These are phyloP conservation scores for Argentina silus DNA, from an alignment of 2,797 vertebrate species.

Conservation along the genomic window DNA sequence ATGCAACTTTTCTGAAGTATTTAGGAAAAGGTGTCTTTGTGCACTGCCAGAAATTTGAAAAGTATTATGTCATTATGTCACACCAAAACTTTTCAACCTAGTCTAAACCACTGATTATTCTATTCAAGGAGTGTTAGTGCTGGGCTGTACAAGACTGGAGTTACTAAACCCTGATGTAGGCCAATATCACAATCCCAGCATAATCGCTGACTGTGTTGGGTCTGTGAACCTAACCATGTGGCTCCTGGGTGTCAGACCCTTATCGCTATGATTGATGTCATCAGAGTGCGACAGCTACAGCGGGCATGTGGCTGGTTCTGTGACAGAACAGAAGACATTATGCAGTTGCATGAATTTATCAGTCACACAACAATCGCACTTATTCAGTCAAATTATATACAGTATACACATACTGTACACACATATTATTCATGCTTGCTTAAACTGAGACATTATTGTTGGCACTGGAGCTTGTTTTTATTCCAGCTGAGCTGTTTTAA, in stretches of 20 bases:
- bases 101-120: background rate
- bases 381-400: conserved; percentile 12
- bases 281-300: conserved; percentile 33
- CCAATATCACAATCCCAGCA: background rate
- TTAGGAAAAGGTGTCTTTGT: no score
- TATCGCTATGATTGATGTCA: conserved; percentile 60
- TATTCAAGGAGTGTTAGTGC: background rate
- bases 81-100: background rate
- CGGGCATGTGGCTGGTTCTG: conserved; percentile 47
- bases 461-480: conserved; percentile 40
- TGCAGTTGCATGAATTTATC: conserved; percentile 33
- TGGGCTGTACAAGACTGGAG: background rate
- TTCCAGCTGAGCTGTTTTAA: conserved; percentile 47
- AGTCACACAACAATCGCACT: conserved; percentile 22
- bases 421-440: conserved; percentile 27
- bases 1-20: no score
- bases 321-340: conserved; percentile 32
- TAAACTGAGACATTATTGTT: conserved; percentile 44
- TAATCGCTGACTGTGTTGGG: conserved; percentile 30
- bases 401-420: conserved; percentile 31
- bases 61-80: no score
- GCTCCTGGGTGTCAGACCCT: conserved; percentile 34
- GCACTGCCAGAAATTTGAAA: no score
- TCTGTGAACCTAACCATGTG: conserved; percentile 36
- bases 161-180: background rate